These are phyloP conservation scores for Rousettus madagascariensis DNA, from an alignment of 2,797 vertebrate genomes.

Conservation along the genomic window DNA sequence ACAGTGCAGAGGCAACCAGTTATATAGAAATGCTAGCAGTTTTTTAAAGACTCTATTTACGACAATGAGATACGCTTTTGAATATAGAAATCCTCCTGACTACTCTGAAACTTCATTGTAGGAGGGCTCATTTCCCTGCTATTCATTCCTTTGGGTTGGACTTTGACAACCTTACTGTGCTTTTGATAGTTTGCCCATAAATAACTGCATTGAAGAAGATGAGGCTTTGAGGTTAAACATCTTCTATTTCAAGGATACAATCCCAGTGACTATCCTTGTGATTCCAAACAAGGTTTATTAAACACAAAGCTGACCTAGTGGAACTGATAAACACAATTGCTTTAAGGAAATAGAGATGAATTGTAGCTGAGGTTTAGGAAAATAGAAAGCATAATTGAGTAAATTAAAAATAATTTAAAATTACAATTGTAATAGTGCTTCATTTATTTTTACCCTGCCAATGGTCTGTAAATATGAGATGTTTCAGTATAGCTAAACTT, in stretches of 20 bases:
- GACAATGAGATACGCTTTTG: background rate
- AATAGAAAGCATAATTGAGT: slow-evolving; percentile 65
- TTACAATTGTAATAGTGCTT: slow-evolving; percentile 40
- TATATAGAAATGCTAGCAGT: background rate
- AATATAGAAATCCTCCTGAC: background rate
- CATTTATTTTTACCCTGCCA: slow-evolving; percentile 55
- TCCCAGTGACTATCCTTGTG: background rate
- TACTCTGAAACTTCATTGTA: slow-evolving; percentile 21
- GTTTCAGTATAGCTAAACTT: background rate
- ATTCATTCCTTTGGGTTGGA: background rate
- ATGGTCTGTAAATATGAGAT: slow-evolving; percentile 42
- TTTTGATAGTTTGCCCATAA: slow-evolving; percentile 40
- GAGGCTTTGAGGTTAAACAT: slow-evolving; percentile 6
- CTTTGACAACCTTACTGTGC: background rate
- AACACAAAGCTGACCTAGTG: slow-evolving; percentile 56
- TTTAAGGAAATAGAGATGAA: slow-evolving; percentile 72
- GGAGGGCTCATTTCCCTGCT: background rate
- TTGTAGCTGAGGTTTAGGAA: slow-evolving; percentile 51
- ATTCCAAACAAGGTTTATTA: slow-evolving; percentile 60
- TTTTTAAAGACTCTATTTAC: background rate
- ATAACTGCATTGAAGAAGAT: slow-evolving; percentile 36
- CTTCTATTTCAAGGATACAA: slow-evolving; percentile 42
- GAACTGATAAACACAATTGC: slow-evolving; percentile 58
- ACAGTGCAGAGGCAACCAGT: background rate
- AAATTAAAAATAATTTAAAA: slow-evolving; percentile 76